Percentiles rank a stretch among this genome's conserved stretches.
phyloP scores from a whole-genome alignment of 2,888 invertebrate genomes.

The Zygaena filipendulae region DNA sequence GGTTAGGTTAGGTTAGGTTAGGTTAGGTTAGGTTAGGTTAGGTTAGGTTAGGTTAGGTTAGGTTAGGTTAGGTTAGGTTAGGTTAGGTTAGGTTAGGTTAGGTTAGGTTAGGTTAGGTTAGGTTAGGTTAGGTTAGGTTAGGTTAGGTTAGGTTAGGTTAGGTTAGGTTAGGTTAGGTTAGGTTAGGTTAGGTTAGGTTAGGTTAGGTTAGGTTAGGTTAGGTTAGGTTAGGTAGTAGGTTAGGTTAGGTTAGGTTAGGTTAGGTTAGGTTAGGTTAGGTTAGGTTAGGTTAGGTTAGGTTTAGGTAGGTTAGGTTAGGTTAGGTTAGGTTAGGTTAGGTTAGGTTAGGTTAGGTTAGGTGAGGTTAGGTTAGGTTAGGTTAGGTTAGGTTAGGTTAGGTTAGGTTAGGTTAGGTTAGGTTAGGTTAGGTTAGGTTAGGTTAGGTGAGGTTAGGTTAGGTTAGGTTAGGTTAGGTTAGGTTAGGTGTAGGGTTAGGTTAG shows the following conservation, averaged over 20 bases:
- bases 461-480: slow-evolving; percentile 8
- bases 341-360: slow-evolving; percentile 8
- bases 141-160: neutral
- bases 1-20: slow-evolving; percentile 10
- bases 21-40: slow-evolving; percentile 2
- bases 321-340: slow-evolving; percentile 8
- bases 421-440: slow-evolving; percentile 10
- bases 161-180: slow-evolving; percentile 3
- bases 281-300: slow-evolving; percentile 7
- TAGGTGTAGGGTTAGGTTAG: slow-evolving; percentile 10
- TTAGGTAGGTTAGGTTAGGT: too few species aligned
- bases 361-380: slow-evolving; percentile 7
- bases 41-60: slow-evolving; percentile 4
- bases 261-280: slow-evolving; percentile 10
- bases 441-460: slow-evolving; percentile 13
- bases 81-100: slow-evolving; percentile 5
- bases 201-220: slow-evolving; percentile 3
- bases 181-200: slow-evolving; percentile 6
- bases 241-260: slow-evolving; percentile 9
- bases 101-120: neutral
- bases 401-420: slow-evolving; percentile 12
- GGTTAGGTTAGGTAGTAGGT: slow-evolving; percentile 8
- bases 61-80: slow-evolving; percentile 5
- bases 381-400: slow-evolving; percentile 13
- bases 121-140: neutral